Conservation (phyloP, 1,140 invertebrate species). For the Acyrthosiphon pisum region DNA sequence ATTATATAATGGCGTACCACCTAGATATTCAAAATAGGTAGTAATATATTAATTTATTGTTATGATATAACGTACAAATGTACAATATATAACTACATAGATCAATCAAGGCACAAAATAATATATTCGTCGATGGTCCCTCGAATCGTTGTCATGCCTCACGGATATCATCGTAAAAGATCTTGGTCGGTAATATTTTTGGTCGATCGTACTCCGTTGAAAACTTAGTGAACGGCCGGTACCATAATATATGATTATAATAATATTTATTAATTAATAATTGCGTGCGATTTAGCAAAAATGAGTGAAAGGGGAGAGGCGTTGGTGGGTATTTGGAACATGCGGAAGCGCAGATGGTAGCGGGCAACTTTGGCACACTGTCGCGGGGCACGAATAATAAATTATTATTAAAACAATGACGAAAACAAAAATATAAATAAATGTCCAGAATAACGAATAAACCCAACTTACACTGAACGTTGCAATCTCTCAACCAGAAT, state of each 20-base stretch:
- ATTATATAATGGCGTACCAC: no score
- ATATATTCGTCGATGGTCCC: neutral
- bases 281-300: neutral
- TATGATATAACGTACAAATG: no score
- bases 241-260: neutral
- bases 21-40: no score
- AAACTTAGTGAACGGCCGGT: neutral
- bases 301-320: neutral
- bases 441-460: neutral
- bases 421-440: neutral
- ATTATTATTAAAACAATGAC: neutral
- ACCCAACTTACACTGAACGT: neutral
- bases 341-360: neutral
- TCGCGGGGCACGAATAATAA: neutral
- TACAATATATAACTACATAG: neutral
- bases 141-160: neutral
- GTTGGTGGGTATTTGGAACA: neutral
- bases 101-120: neutral
- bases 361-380: neutral
- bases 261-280: neutral
- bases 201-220: neutral
- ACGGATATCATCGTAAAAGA: neutral
- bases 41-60: no score
- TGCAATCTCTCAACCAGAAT: neutral
- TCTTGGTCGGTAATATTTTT: neutral